A percentile compares a stretch with the other conserved stretches of the same genome.
These are phyloP conservation scores for Calameuta filiformis DNA, from an alignment of 2,888 invertebrate genomes.

Conservation along the genomic window DNA sequence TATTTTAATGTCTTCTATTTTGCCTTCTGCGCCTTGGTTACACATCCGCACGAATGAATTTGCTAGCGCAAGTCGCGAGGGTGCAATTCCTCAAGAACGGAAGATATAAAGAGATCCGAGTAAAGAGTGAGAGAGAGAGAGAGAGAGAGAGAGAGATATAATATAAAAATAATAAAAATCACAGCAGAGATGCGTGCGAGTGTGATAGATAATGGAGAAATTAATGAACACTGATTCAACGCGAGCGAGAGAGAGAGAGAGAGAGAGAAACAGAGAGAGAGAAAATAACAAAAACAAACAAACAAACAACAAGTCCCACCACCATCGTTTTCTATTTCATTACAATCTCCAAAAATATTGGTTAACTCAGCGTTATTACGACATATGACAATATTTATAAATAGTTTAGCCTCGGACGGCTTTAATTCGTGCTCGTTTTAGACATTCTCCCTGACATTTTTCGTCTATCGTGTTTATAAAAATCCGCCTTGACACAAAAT, in stretches of 20 bases:
- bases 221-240: not conserved
- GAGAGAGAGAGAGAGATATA: not conserved
- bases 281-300: conserved; percentile 8
- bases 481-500: not conserved
- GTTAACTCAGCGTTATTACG: conserved; percentile 21
- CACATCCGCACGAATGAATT: not conserved
- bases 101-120: not conserved
- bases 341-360: conserved; percentile 12
- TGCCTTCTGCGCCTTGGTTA: not conserved
- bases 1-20: conserved; percentile 8
- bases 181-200: not conserved
- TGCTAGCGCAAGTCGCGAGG: not conserved
- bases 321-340: conserved; percentile 15
- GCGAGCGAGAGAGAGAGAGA: conserved; percentile 4
- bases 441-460: not conserved
- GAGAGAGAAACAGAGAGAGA: not conserved
- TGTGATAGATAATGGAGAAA: not conserved
- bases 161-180: conserved; percentile 1
- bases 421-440: conserved; percentile 17
- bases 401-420: conserved; percentile 52
- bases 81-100: not conserved
- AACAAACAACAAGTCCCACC: conserved; percentile 13
- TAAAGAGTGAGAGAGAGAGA: not conserved
- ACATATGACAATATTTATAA: conserved; percentile 28
- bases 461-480: not conserved